Base-by-base conservation (phyloP, 2,888 invertebrate genomes). In the Dryobota labecula region DNA sequence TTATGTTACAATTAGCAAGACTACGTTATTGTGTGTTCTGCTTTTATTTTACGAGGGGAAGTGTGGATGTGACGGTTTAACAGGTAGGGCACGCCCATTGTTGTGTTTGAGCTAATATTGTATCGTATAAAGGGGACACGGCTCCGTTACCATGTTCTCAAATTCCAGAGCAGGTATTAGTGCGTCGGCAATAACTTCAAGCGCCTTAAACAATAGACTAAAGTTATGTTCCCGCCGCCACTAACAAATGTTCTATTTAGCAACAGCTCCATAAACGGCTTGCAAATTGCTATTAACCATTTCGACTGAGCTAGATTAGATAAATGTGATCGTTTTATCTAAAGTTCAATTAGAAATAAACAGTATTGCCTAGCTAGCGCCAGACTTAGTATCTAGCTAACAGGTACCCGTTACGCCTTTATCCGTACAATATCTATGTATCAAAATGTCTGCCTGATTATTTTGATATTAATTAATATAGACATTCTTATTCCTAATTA, bases 281-380 rank as follows among this genome's bases (percentile, higher is more conserved):
- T 33, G 79, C 73, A 78, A 82, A 85, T 84, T 76, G 78, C 82
- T 76, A 70, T 68, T 38, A 84, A 73, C 71, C 65, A 67, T 72
- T 85, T 80, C 61, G 70, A 78, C 73, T 70, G 73, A 70, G 56
- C 60, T 61, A 73, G 85, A 85, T 85, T 72, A 84, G 84, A 84
- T 82, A 76, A 84, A 80, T 75, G 73, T 84, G 85, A 74, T 73
- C 78, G 70, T 84, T 85, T 82, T 85, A 85, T 85, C 84, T 80
- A 68, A 58, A 70, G 73, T 67, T 84, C 73, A 85, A 78, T 84
- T 84, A 82, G 47, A 76, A 73, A 73, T 75, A 84, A 74, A 74
- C 68, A 66, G 72, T 33, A 53, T 38, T 63, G 58, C 62, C 58
- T 38, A 51, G 68, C 68, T 45, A 62, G 80, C 43, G 38, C 57